Conservation (phyloP, 2,888 invertebrate genomes). For the Oscheius sp. region DNA sequence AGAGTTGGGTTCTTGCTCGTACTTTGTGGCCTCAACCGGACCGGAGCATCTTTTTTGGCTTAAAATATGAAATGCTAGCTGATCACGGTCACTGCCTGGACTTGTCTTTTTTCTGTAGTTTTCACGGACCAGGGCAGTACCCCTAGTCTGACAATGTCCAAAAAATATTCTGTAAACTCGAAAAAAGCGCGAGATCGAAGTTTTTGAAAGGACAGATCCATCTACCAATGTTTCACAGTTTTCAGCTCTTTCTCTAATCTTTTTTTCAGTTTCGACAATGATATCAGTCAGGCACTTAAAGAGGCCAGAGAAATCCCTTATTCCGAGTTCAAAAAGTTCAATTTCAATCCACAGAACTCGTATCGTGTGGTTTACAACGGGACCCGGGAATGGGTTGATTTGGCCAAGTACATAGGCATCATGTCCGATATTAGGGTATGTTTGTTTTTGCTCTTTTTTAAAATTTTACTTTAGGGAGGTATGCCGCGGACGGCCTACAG, state of each 20-base stretch:
- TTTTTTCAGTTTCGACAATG: conserved; percentile 4
- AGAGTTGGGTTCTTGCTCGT: no score
- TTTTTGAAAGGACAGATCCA: no score
- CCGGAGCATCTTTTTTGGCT: not conserved
- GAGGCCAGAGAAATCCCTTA: conserved; percentile 23
- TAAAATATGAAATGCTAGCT: no score
- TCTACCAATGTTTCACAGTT: no score
- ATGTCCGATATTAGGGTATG: conserved; percentile 69
- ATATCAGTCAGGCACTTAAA: not conserved
- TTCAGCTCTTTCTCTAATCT: not conserved
- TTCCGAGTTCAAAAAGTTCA: conserved; percentile 5
- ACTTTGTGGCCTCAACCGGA: no score
- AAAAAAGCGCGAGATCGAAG: no score
- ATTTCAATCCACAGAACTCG: conserved; percentile 29
- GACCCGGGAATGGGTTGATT: conserved; percentile 63
- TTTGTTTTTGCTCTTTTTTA: not conserved
- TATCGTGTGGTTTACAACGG: conserved; percentile 56
- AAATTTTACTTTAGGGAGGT: conserved; percentile 82
- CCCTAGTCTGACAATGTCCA: no score
- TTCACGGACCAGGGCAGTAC: no score
- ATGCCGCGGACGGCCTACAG: conserved; percentile 94
- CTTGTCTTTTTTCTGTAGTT: no score
- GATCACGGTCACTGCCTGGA: no score
- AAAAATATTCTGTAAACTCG: no score
- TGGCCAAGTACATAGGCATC: conserved; percentile 65